These are phyloP conservation scores for Ylistrum balloti DNA, from an alignment of 1,140 invertebrate species.

Conservation along the genomic window DNA sequence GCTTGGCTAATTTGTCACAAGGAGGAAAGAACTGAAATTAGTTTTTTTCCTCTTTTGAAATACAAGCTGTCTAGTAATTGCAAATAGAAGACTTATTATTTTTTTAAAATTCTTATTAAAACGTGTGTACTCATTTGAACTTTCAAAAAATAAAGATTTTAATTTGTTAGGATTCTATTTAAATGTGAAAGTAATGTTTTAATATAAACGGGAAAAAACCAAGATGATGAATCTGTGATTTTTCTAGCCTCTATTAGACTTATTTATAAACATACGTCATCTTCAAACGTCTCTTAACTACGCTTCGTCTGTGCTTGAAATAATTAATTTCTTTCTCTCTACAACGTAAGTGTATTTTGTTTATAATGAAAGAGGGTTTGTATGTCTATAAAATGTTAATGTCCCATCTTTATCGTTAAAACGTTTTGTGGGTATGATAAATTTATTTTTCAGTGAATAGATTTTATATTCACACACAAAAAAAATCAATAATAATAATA, in stretches of 20 bases:
- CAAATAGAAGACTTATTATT: background rate
- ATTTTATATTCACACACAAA: no score
- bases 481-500: no score
- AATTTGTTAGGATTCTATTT: conserved; percentile 26
- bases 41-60: conserved; percentile 31
- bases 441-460: no score
- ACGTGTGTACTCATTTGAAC: background rate
- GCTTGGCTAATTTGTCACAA: background rate
- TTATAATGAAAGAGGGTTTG: no score
- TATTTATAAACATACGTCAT: background rate
- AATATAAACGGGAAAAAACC: background rate
- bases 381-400: no score
- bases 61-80: background rate
- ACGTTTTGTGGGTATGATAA: no score
- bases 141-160: background rate
- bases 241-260: background rate
- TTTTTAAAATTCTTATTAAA: background rate
- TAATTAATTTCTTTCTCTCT: background rate
- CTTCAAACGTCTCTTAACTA: background rate
- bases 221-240: background rate
- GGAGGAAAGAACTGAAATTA: background rate
- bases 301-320: background rate
- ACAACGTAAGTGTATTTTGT: background rate
- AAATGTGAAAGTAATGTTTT: background rate
- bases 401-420: no score